Base-by-base conservation (phyloP, 30 jellyfish, hydroid and myxozoan species). In the Haliclystus octoradiatus region DNA sequence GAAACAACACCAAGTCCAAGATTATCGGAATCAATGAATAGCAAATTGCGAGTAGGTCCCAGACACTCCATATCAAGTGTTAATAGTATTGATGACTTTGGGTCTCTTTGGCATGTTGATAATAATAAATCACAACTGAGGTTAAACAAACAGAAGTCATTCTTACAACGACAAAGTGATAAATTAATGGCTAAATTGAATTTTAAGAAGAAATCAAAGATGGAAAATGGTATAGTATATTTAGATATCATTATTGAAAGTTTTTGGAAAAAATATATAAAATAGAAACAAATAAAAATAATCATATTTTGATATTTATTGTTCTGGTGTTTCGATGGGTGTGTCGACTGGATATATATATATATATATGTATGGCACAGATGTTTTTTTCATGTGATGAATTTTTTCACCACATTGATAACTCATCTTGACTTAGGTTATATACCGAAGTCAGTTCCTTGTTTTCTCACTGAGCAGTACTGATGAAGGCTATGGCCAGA, bases 121-220 rank as follows among this genome's bases (percentile, higher is more conserved):
- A 19, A n/a, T n/a, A n/a, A 40, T 40, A 40, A 40, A 40, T 40
- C 57, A 5, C 9, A 9, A 5, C 57, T 5, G 19, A 40, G 57
- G 19, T 40, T 40, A 40, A 5, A 9, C 14, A 40, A 40, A 40
- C 57, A 40, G 24, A 76, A 84, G 61, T 84, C 95, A 1, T 84
- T 84, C 65, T 68, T 84, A 31, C 95, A 78, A 70, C 68, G 81
- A 47, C 95, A 84, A 76, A 82, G 95, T 46, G 93, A 84, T 26
- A 84, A 77, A 72, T 26, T 84, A 26, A 71, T 51, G 69, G 84
- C 81, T 13, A 78, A 77, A 40, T 84, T 84, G 34, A 70, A 84
- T 33, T 40, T 73, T 29, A 84, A 84, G 74, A 77, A 77, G 49
- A 84, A 77, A 72, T 31, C 82, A 63, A 80, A 80, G 66, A 49